Evolutionary conservation across 2,888 invertebrate genomes (phyloP).

Genomic region (Mellilla xanthometata): DNA sequence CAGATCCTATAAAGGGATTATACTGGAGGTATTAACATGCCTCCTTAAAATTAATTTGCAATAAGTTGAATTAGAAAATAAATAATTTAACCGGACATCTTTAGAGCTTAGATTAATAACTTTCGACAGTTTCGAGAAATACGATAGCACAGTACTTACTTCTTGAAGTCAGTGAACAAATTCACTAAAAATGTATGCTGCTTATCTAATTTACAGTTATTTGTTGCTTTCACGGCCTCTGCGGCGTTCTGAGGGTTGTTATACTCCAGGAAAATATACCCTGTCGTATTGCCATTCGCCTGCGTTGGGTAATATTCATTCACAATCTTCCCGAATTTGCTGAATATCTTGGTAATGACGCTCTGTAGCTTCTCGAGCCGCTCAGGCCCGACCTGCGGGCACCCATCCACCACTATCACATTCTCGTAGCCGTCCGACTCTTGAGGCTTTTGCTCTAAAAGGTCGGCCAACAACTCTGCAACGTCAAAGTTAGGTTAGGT

Average conservation of each 20-base stretch:
- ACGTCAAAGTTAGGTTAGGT: constrained; percentile 81
- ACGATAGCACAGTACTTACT: constrained; percentile 81
- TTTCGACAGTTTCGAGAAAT: no score
- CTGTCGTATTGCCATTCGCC: constrained; percentile 93
- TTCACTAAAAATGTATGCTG: constrained; percentile 97
- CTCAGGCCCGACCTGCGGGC: constrained; percentile 96
- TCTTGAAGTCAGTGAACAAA: constrained; percentile 96
- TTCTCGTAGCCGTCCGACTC: constrained; percentile 98
- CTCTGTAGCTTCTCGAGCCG: constrained; percentile 95
- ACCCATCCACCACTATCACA: constrained; percentile 97
- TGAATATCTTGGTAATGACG: constrained; percentile 95
- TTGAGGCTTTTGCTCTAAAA: constrained; percentile 93
- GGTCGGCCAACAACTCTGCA: constrained; percentile 95
- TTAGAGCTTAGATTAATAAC: no score
- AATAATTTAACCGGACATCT: no score
- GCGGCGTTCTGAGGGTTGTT: constrained; percentile 91
- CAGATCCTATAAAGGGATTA: no score
- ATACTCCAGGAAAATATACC: constrained; percentile 97
- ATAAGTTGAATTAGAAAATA: no score
- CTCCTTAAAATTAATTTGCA: no score
- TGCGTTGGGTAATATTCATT: constrained; percentile 94
- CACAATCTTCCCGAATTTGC: constrained; percentile 91
- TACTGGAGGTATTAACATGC: no score
- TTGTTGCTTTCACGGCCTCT: constrained; percentile 93
- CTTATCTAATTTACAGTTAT: constrained; percentile 97